Base-by-base conservation (phyloP, 2,113 vertebrate genomes). In the Lophura nycthemera region DNA sequence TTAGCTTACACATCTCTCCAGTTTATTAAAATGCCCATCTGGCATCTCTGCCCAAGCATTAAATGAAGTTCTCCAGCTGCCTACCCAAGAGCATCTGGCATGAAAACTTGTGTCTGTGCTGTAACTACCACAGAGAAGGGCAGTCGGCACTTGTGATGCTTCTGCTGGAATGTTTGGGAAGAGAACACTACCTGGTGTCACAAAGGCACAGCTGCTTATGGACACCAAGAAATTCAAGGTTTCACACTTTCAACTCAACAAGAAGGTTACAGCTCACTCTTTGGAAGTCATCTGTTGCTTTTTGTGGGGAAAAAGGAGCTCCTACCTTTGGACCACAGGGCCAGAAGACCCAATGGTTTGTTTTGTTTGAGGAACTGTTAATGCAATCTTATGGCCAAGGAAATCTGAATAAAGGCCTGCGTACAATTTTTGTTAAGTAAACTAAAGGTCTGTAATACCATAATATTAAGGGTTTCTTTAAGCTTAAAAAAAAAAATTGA, bases 1-100 rank as follows among this genome's bases (percentile, higher is more conserved):
- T 16, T 71, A 61, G 12, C 17, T 14, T 15, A 42, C 56, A 27
- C 25, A 4, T 24, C 74, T 86, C 21, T 59, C 21, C 29, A 34
- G 11, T 50, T 77, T 74, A 67, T 80, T 90, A 70, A 86, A 88
- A 74, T 67, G 52, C 90, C 60, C 60, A 7, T 63, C 24, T 80
- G 64, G 21, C n/a, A 38, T 66, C 40, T 92, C 74, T 71, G 84
- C 50, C 0, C 4, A 83, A 90, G 60, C 83, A 64, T 86, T 94
- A 77, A 74, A 70, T 36, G 7, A 84, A 69, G 48, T 42, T 90
- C 54, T 91, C 42, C 0, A 6, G 42, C 50, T 71, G 16, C n/a
- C 14, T 14, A 42, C n/a, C 27, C 19, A 70, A 73, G 82, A 89
- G 34, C 40, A 91, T 45, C 79, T 75, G 73, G 32, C 38, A 43